These are phyloP conservation scores for Hirtodrosophila cameraria DNA, from an alignment of 2,888 invertebrate species.

Conservation along the genomic window DNA sequence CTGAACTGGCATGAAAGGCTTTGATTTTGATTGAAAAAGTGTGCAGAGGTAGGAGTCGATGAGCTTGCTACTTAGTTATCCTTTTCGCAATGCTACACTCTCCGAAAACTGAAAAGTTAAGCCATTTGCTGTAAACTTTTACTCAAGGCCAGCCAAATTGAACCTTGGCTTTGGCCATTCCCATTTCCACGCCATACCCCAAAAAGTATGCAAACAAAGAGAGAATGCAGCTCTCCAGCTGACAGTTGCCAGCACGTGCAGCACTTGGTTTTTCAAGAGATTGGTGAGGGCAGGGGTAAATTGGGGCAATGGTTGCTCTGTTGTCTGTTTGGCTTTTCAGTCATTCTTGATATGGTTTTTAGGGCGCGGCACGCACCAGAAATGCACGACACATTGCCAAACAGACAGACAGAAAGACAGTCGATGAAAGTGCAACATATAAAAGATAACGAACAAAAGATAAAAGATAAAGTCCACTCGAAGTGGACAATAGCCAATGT, in stretches of 20 bases:
- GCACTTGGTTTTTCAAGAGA: slow-evolving; percentile 13
- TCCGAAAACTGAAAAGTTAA: slow-evolving; percentile 18
- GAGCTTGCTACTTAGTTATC: slow-evolving; percentile 5
- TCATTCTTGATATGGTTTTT: slow-evolving; percentile 27
- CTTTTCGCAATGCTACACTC: slow-evolving; percentile 5
- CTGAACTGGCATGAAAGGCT: slow-evolving; percentile 30
- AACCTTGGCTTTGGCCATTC: slow-evolving; percentile 20
- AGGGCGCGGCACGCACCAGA: slow-evolving; percentile 48
- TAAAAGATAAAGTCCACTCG: slow-evolving; percentile 18
- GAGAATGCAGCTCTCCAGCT: slow-evolving; percentile 17
- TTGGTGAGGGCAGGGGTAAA: no score
- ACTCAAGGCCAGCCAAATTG: slow-evolving; percentile 35
- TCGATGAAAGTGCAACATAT: slow-evolving; percentile 20
- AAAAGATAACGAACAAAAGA: slow-evolving; percentile 18
- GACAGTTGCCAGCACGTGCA: slow-evolving; percentile 28
- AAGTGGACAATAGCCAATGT: slow-evolving; percentile 24
- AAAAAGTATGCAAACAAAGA: slow-evolving; percentile 29
- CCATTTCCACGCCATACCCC: no score
- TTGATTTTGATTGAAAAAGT: slow-evolving; percentile 24
- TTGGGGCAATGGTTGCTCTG: slow-evolving; percentile 1
- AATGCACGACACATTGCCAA: slow-evolving; percentile 29
- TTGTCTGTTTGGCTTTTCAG: slow-evolving; percentile 9
- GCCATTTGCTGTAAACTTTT: slow-evolving; percentile 32
- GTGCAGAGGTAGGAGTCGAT: background rate
- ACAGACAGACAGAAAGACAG: no score